phyloP scores from a whole-genome alignment of 2,888 invertebrate species.

The Lasioglossum morio region DNA sequence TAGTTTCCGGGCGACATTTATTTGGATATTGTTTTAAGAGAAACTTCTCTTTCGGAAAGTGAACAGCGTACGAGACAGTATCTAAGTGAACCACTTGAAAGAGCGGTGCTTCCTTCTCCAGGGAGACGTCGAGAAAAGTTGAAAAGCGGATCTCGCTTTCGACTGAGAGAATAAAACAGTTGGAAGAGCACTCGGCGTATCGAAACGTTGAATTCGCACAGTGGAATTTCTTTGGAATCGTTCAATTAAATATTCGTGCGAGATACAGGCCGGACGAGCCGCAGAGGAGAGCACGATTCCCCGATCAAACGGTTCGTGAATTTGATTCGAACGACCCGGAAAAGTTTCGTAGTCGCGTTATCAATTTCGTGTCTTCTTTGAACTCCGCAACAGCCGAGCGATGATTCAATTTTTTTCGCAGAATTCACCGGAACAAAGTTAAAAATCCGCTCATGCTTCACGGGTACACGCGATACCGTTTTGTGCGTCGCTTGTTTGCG shows the following conservation, averaged over 20 bases:
- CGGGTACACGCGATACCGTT: constrained; percentile 5
- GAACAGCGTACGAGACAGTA: not conserved
- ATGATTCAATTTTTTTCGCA: constrained; percentile 9
- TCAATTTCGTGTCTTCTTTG: constrained; percentile 2
- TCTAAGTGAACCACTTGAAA: not conserved
- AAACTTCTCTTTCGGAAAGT: not conserved
- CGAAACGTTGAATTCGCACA: too few relatives aligned
- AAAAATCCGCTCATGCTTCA: constrained; percentile 8
- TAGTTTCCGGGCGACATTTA: too few relatives aligned
- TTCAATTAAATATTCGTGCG: not conserved
- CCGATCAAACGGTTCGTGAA: not conserved
- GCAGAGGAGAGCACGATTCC: not conserved
- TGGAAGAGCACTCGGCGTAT: not conserved
- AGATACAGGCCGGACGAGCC: too few relatives aligned
- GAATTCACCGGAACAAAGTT: constrained; percentile 13
- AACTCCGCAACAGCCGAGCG: not conserved
- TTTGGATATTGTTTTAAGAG: too few relatives aligned
- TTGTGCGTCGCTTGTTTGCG: constrained; percentile 5
- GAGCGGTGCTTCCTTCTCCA: not conserved
- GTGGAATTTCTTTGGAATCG: not conserved
- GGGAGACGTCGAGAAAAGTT: not conserved
- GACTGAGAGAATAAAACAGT: not conserved
- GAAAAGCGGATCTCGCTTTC: not conserved
- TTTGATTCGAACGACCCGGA: not conserved
- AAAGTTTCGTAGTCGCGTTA: not conserved